A percentile compares a stretch with the other conserved stretches of the same genome.
phyloP scores from a whole-genome alignment of 2,888 invertebrate genomes.

The Ophion ellenae region DNA sequence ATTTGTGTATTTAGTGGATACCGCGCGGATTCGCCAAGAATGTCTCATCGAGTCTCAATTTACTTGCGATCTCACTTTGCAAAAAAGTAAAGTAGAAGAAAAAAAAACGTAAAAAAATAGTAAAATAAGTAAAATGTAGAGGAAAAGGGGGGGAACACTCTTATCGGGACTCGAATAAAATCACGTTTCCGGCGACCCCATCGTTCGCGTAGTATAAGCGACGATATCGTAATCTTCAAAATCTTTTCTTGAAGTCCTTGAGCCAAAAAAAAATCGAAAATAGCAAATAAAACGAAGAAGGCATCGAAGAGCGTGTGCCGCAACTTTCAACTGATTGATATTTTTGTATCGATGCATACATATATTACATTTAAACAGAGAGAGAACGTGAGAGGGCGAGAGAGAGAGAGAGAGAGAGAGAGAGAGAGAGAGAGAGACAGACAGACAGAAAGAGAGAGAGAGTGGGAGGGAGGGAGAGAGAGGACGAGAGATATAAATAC shows the following conservation, averaged over 20 bases:
- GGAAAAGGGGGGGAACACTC: too few relatives aligned
- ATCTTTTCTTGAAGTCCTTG: slow-evolving; percentile 3
- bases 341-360: slow-evolving; percentile 57
- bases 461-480: background rate
- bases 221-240: background rate
- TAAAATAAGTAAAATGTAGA: too few relatives aligned
- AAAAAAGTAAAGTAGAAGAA: background rate
- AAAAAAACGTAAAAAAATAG: background rate
- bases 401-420: background rate
- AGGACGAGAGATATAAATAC: background rate
- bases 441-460: too few relatives aligned
- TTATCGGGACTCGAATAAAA: background rate
- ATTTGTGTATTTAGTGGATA: background rate
- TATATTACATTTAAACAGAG: slow-evolving; percentile 29
- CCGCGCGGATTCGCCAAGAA: background rate
- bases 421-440: background rate
- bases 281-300: background rate
- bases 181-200: too few relatives aligned
- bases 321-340: slow-evolving; percentile 62
- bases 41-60: background rate
- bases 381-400: background rate
- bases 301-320: slow-evolving; percentile 28
- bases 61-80: slow-evolving; percentile 13
- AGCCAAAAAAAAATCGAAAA: slow-evolving; percentile 22
- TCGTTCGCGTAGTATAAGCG: background rate